Evolutionary conservation across 2,113 vertebrate genomes (phyloP).

Genomic region (Cervus canadensis): DNA sequence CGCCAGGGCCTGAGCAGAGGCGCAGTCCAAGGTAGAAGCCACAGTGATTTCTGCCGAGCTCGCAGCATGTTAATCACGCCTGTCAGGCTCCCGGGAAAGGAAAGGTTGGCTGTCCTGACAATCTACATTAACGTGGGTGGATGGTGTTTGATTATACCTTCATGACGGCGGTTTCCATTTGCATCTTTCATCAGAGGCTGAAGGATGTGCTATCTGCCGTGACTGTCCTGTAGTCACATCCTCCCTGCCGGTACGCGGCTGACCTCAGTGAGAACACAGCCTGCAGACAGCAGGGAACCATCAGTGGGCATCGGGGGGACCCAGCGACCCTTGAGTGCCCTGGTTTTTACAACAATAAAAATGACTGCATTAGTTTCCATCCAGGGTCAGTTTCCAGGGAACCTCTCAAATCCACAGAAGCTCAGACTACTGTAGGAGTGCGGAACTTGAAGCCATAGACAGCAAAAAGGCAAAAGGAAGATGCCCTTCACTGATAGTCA

Average conservation of each 20-base stretch:
- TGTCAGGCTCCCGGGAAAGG: conserved; percentile 24
- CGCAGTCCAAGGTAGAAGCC: conserved; percentile 19
- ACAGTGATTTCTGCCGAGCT: not conserved
- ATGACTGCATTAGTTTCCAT: not conserved
- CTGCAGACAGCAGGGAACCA: not conserved
- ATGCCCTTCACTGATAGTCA: not conserved
- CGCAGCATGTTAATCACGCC: conserved; percentile 41
- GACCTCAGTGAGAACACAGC: not conserved
- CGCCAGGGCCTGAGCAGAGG: not conserved
- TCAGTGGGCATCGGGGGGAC: rapidly evolving
- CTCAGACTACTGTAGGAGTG: not conserved
- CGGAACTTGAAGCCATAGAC: not conserved
- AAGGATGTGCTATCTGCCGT: not conserved
- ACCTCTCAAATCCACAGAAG: not conserved
- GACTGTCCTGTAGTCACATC: not conserved
- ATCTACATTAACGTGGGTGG: conserved; percentile 43
- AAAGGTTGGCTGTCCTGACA: conserved; percentile 55
- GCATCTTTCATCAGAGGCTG: conserved; percentile 29
- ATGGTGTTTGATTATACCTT: conserved; percentile 50
- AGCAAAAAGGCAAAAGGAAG: not conserved
- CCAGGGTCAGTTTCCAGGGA: not conserved
- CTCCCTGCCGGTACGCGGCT: rapidly evolving
- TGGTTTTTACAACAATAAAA: not conserved
- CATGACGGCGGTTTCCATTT: not conserved
- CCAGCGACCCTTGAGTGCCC: not conserved